Evolutionary conservation across 1,140 invertebrate species (phyloP).

Genomic region (honey bee (Apis mellifera)): Amel_HAv3.1 CM009934.2:2960001-2960500

Average conservation of each 20-base stretch:
- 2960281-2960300: slow-evolving; percentile 64
- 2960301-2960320: slow-evolving; percentile 19
- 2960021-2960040: neutral
- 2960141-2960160: slow-evolving; percentile 43
- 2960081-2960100: slow-evolving; percentile 65
- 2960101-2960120: slow-evolving; percentile 72
- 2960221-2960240: slow-evolving; percentile 7
- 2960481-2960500: no score
- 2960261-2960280: slow-evolving; percentile 57
- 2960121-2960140: slow-evolving; percentile 65
- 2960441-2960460: no score
- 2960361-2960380: slow-evolving; percentile 27
- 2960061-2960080: slow-evolving; percentile 45
- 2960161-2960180: slow-evolving; percentile 42
- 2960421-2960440: no score
- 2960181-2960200: slow-evolving; percentile 1
- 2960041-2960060: slow-evolving; percentile 34
- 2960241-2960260: slow-evolving; percentile 61
- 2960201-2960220: slow-evolving; percentile 4
- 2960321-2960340: slow-evolving; percentile 35
- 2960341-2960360: slow-evolving; percentile 51
- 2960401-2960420: no score
- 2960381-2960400: slow-evolving; percentile 12
- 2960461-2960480: no score
- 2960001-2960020: neutral